Evolutionary conservation across 1,140 invertebrate genomes (phyloP), one percentile per base, ranked within the genome.

Genomic region (Medauroidea extradentata): DNA sequence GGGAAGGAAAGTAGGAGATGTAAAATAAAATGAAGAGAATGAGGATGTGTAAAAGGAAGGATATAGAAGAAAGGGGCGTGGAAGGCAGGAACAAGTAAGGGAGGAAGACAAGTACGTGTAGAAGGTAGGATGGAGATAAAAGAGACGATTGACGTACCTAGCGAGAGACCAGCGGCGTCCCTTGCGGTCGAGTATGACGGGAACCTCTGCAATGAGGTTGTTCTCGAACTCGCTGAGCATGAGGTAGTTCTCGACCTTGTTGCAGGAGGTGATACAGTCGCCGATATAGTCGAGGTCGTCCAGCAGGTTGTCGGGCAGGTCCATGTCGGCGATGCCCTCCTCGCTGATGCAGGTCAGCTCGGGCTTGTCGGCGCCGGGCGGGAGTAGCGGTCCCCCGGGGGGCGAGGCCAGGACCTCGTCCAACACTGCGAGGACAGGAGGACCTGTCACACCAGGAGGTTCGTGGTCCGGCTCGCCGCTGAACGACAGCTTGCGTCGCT

Each of bases 171-270:
- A 89, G 34, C 85, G 79, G 38, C 86, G 73, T 14, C 82, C 83
- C 63, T 84, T 83, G 9, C 84, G 77, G 66, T 88, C 86, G 70
- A 84, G 79, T 61, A 88, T 80, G 57, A 85, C 83, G 3, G 87
- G 86, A 76, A 88, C 82, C 70, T 89, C 86, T 1, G 86, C 87
- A 63, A 89, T 89, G 27, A 92, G 73, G 73, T 92, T 92, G 73
- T 93, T 91, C 70, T 93, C 89, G 72, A 89, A 91, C 73, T 93
- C 90, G 60, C 87, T 90, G 38, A 91, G 79, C 88, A 93, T 91
- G 60, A 93, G 75, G 71, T 90, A 91, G 73, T 93, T 91, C 73
- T 91, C 89, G 66, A 90, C 88, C 79, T 92, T 91, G 75, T 92
- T 91, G 74, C 90, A 93, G 24, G 90, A 92, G 49, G 90, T 92